Conservation (phyloP, 2,797 vertebrate species). For the Gambelia wislizenii region DNA sequence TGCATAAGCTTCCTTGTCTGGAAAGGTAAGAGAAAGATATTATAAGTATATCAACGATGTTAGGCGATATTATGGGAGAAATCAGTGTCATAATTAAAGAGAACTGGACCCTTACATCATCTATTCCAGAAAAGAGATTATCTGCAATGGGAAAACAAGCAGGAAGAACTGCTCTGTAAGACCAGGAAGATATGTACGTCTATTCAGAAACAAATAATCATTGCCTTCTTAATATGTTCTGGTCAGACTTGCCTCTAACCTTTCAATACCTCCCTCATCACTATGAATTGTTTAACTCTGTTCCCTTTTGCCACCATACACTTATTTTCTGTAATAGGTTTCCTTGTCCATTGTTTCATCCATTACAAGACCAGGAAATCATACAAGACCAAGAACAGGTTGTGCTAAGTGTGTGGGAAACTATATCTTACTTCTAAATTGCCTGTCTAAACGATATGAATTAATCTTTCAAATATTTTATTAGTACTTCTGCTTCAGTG, state of each 20-base stretch:
- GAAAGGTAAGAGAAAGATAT: too few relatives aligned
- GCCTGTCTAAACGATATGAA: neutral
- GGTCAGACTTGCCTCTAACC: neutral
- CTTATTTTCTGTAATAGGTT: neutral
- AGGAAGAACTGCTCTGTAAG: neutral
- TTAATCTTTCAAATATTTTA: neutral
- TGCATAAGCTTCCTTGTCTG: neutral
- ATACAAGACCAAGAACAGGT: neutral
- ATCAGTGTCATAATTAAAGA: neutral
- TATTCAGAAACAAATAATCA: neutral
- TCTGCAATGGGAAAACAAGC: neutral
- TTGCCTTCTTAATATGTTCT: neutral
- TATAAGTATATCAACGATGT: neutral
- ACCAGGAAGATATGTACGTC: neutral
- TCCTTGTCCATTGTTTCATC: neutral
- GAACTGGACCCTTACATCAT: neutral
- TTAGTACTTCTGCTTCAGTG: neutral
- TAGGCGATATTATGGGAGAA: neutral
- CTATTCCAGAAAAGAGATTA: neutral
- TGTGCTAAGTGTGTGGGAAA: neutral
- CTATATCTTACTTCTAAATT: neutral
- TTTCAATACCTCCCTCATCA: neutral
- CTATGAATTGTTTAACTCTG: neutral
- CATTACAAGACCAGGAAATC: neutral
- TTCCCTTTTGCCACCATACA: neutral